These are phyloP conservation scores for Silurus aristotelis DNA, from an alignment of 2,797 vertebrate genomes.

Conservation along the genomic window DNA sequence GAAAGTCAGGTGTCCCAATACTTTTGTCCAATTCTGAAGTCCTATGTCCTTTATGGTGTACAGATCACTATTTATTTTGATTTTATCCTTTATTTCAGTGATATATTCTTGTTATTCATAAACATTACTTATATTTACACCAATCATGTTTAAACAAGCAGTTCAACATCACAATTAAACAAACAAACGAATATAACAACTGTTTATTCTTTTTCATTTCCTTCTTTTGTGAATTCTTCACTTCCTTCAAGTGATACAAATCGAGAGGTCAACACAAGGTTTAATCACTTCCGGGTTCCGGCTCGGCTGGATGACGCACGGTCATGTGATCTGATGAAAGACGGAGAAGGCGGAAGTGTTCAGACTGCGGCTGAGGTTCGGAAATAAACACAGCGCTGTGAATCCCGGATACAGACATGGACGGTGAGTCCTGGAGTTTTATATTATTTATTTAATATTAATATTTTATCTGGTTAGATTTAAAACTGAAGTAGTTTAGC, in stretches of 20 bases:
- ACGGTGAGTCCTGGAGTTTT: neutral
- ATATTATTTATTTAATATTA: neutral
- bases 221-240: neutral
- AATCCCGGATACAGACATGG: neutral
- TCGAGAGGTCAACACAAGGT: too few species aligned
- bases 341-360: neutral
- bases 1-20: too few species aligned
- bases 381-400: constrained; percentile 10
- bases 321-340: neutral
- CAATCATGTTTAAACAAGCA: neutral
- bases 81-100: neutral
- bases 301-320: neutral
- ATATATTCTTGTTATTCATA: neutral
- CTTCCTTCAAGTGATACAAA: neutral
- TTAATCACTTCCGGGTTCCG: neutral
- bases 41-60: neutral
- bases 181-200: neutral
- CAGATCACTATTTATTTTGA: too few species aligned
- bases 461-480: neutral
- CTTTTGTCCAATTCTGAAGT: too few species aligned
- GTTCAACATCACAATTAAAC: neutral
- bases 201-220: neutral
- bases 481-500: too few species aligned
- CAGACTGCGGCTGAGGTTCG: neutral
- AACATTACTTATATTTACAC: neutral